These are phyloP conservation scores for Malurus leucopterus DNA, from an alignment of 2,797 vertebrate species.

Conservation along the genomic window DNA sequence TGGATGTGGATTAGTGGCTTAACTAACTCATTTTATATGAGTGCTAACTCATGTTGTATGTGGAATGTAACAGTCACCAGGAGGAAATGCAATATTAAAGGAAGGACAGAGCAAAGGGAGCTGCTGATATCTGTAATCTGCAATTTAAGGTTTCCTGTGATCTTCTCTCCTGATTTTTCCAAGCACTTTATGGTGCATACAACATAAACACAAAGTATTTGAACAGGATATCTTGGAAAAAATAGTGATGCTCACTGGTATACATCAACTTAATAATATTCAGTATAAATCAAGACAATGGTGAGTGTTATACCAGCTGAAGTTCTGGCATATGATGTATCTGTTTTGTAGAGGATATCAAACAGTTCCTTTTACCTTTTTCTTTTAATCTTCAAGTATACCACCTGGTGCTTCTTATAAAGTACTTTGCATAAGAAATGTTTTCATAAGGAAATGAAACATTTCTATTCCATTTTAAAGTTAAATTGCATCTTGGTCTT, in stretches of 20 bases:
- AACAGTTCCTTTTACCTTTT: neutral
- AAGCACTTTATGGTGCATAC: neutral
- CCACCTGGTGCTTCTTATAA: neutral
- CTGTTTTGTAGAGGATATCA: neutral
- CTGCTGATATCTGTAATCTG: neutral
- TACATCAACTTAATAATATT: neutral
- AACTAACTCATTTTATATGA: neutral
- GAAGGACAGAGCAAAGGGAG: neutral
- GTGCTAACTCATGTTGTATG: neutral
- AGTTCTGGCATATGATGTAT: neutral
- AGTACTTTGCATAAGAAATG: neutral
- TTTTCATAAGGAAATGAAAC: neutral
- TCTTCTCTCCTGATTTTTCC: neutral
- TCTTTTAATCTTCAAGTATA: neutral
- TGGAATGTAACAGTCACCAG: neutral
- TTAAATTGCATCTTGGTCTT: neutral
- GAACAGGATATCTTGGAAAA: neutral
- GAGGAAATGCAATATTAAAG: neutral
- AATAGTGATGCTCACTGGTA: neutral
- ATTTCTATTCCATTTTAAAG: neutral
- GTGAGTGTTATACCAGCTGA: neutral
- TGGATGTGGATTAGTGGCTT: neutral
- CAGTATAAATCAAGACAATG: neutral
- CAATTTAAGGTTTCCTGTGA: neutral
- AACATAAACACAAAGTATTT: neutral